Evolutionary conservation across 2,113 vertebrate species (phyloP), one percentile per base, ranked within the genome.

Genomic region (Ardeotis arabs): DNA sequence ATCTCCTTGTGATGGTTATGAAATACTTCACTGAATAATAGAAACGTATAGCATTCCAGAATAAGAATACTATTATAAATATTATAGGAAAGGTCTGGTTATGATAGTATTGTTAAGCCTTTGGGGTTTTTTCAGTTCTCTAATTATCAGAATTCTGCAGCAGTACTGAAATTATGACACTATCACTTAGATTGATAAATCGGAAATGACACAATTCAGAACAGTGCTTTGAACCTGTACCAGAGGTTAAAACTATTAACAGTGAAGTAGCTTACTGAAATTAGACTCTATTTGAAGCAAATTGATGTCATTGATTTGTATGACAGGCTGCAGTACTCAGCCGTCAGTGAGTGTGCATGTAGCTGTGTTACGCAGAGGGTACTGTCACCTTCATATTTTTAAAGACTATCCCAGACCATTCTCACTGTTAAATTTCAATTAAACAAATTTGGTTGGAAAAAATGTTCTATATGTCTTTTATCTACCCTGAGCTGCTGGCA

Each of bases 391-490:
- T 97, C 94, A 89, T 92, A 96, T 96, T 91, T 95, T 93, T 90
- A 59, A 95, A 97, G 95, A 96, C 96, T 93, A 74, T 97, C 96
- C 95, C 97, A 96, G 87, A 93, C 96, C 84, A 94, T 97, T 98
- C 97, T 97, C 92, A 96, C 97, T 97, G 97, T 98, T 98, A 98
- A 98, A 98, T 98, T 98, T 98, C 98, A 98, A 98, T 99, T 98
- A 98, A 98, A 98, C 74, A 84, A 94, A 97, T 98, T 96, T 97
- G 91, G 88, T 97, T 92, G 95, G 91, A 89, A 94, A 97, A 96
- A 95, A 92, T 90, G 69, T 95, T 97, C 95, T 97, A 64, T 97
- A 96, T 97, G 96, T 98, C 95, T 97, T 98, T 98, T 97, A 97
- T 98, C 97, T 97, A 96, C 82, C 78, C 91, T 76, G 83, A 96